phyloP scores from a whole-genome alignment of 1,140 invertebrate genomes.

The Orchestia grillus region DNA sequence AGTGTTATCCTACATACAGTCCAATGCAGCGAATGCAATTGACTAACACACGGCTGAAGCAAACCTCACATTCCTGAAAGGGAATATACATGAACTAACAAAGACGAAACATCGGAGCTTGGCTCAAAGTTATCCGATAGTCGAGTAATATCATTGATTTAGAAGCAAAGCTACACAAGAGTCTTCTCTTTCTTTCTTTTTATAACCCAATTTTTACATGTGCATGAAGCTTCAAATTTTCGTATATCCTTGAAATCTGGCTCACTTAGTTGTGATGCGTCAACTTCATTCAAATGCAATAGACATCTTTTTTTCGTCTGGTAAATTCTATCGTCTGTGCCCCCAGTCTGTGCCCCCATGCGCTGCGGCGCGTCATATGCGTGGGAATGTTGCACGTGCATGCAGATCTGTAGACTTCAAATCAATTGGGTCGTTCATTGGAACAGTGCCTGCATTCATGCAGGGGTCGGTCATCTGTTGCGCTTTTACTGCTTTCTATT shows the following conservation, averaged over 20 bases:
- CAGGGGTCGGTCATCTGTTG: neutral
- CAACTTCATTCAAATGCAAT: neutral
- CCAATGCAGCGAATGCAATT: too few species aligned
- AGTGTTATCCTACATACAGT: too few species aligned
- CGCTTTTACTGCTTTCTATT: neutral
- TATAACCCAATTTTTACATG: too few species aligned
- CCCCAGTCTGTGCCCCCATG: neutral
- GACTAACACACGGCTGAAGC: too few species aligned
- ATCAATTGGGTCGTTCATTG: neutral
- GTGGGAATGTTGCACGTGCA: neutral
- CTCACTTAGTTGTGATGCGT: neutral
- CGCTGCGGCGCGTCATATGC: neutral
- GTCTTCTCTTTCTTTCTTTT: too few species aligned
- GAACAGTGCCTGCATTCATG: neutral
- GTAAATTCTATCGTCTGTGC: neutral
- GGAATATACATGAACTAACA: too few species aligned
- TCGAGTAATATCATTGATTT: too few species aligned
- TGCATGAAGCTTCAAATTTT: neutral
- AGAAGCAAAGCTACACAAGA: too few species aligned
- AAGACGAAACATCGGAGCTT: too few species aligned
- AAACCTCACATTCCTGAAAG: too few species aligned
- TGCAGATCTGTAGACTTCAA: neutral
- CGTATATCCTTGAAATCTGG: neutral
- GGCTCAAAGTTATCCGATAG: too few species aligned
- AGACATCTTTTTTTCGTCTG: neutral